Conservation (phyloP, 1,140 invertebrate species). For the Geopemphigus sp. region DNA sequence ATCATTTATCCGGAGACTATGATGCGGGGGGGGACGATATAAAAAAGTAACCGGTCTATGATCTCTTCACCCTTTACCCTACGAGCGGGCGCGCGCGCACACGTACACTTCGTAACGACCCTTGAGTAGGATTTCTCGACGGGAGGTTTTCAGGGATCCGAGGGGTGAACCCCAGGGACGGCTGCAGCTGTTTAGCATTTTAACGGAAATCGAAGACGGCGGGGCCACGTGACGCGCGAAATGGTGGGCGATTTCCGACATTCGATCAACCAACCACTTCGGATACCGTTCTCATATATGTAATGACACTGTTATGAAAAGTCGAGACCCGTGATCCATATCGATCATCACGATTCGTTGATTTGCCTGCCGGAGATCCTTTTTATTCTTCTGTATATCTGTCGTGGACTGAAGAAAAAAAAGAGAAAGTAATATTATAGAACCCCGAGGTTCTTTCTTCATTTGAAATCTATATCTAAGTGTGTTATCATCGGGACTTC, state of each 20-base stretch:
- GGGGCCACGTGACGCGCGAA: background rate
- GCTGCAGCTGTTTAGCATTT: conserved; percentile 33
- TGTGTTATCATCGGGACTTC: conserved; percentile 31
- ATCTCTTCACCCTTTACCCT: conserved; percentile 21
- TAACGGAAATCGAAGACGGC: conserved; percentile 35
- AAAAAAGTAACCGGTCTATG: conserved; percentile 29
- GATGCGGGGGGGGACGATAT: background rate
- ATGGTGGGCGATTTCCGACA: background rate
- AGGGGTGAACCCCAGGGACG: background rate
- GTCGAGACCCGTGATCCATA: conserved; percentile 40
- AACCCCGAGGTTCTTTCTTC: conserved; percentile 12
- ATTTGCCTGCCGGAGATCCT: conserved; percentile 32
- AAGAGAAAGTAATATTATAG: conserved; percentile 37
- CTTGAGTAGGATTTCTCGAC: too few species aligned
- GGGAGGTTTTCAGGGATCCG: background rate
- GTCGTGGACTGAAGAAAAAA: conserved; percentile 37
- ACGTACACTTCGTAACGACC: too few species aligned
- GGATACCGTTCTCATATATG: background rate
- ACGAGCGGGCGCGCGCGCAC: too few species aligned
- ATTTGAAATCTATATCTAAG: conserved; percentile 36
- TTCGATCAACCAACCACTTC: conserved; percentile 12
- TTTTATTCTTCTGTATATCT: conserved; percentile 41
- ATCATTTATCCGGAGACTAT: background rate
- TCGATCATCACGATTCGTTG: conserved; percentile 48
- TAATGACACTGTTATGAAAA: conserved; percentile 46